These are phyloP conservation scores for Littorina saxatilis DNA, from an alignment of 1,140 invertebrate species.

Conservation along the genomic window DNA sequence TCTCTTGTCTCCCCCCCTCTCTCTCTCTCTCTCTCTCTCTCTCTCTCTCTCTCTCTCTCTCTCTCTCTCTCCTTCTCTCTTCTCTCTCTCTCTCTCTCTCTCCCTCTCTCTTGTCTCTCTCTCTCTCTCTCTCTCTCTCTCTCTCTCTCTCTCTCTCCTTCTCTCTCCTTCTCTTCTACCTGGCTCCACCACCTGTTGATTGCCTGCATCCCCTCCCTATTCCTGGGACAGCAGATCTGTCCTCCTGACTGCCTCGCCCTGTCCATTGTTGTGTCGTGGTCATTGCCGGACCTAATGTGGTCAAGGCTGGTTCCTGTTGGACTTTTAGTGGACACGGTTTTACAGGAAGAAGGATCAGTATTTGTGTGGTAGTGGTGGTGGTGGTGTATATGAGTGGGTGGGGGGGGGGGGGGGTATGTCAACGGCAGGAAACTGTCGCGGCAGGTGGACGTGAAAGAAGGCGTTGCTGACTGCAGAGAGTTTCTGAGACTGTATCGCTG, in stretches of 20 bases:
- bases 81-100: slow-evolving; percentile 27
- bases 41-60: slow-evolving; percentile 7
- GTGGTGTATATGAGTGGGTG: no score
- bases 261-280: not conserved
- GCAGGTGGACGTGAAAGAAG: no score
- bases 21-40: not conserved
- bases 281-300: no score
- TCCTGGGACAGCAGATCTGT: no score
- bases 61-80: not conserved
- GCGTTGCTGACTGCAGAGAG: no score
- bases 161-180: slow-evolving; percentile 21
- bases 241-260: slow-evolving; percentile 6
- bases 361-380: no score
- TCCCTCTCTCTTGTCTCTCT: slow-evolving; percentile 13
- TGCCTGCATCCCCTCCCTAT: slow-evolving; percentile 3
- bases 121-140: not conserved
- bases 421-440: no score
- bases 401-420: no score
- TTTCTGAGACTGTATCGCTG: no score
- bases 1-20: not conserved
- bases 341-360: no score
- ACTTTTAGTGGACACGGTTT: no score
- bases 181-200: not conserved
- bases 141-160: slow-evolving; percentile 11
- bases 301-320: no score